Evolutionary conservation across 2,888 invertebrate genomes (phyloP).

Genomic region (Nephrotoma flavescens): DNA sequence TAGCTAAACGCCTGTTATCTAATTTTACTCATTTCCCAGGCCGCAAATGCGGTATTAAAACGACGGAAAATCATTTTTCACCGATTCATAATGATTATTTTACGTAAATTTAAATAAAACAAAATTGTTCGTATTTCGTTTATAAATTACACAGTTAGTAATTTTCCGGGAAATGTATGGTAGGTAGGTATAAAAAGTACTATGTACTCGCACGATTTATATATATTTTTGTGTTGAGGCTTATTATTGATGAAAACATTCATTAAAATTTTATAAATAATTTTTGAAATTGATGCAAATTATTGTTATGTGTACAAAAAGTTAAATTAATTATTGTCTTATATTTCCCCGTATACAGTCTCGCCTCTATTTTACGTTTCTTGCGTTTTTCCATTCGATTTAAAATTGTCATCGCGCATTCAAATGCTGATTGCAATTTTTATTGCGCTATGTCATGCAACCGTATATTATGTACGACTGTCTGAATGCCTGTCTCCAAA

Average conservation of each 20-base stretch:
- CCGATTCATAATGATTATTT: not conserved
- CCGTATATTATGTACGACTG: not conserved
- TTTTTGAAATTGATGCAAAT: not conserved
- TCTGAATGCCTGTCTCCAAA: not conserved
- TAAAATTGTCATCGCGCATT: not conserved
- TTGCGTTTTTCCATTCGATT: not conserved
- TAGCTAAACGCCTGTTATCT: not conserved
- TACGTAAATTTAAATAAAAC: not conserved
- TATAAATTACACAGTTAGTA: not conserved
- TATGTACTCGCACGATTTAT: not conserved
- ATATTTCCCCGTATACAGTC: not conserved
- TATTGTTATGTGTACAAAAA: not conserved
- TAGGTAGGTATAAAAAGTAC: not conserved
- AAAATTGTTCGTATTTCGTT: not conserved
- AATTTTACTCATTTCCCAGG: not conserved
- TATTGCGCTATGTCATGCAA: not conserved
- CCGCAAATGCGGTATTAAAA: not conserved
- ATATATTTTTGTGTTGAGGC: not conserved
- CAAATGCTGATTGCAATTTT: not conserved
- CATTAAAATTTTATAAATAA: not conserved
- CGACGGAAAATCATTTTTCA: not conserved
- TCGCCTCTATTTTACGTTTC: not conserved
- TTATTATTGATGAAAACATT: not conserved
- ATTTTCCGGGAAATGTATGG: not conserved
- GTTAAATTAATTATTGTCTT: not conserved